phyloP scores from a whole-genome alignment of 2,888 invertebrate genomes.

The Nebria brevicollis region DNA sequence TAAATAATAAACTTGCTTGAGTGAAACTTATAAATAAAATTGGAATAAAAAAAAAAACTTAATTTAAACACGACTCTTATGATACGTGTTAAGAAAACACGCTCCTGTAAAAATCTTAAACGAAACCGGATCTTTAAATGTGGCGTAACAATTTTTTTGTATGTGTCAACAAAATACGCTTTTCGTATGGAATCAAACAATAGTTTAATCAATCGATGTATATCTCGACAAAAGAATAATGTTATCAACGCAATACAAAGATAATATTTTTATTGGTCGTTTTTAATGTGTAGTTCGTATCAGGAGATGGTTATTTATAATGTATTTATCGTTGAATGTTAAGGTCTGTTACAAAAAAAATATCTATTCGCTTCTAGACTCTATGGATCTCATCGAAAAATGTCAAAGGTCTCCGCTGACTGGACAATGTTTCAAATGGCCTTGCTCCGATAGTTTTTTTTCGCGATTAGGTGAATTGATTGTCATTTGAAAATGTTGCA shows the following conservation, averaged over 20 bases:
- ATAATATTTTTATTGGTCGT: background rate
- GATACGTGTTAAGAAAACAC: background rate
- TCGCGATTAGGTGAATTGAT: conserved; percentile 29
- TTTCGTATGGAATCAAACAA: background rate
- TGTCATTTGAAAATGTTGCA: conserved; percentile 22
- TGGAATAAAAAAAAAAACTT: background rate
- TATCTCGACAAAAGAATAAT: conserved; percentile 10
- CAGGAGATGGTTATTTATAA: background rate
- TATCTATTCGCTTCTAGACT: conserved; percentile 9
- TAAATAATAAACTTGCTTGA: background rate
- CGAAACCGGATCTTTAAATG: background rate
- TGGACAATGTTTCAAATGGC: conserved; percentile 50
- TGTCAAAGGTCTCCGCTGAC: conserved; percentile 48
- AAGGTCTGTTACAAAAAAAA: conserved; percentile 14
- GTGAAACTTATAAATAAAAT: background rate
- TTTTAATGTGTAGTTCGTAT: background rate
- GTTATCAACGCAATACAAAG: background rate
- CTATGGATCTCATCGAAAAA: conserved; percentile 26
- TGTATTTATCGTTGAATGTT: conserved; percentile 19
- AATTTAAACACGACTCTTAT: background rate
- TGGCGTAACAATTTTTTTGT: background rate
- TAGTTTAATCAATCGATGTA: background rate
- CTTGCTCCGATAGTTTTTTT: conserved; percentile 48
- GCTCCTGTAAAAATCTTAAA: background rate
- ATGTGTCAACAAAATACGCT: background rate